Conservation (phyloP, 1,140 invertebrate genomes). For the Anagrus nilaparvatae region DNA sequence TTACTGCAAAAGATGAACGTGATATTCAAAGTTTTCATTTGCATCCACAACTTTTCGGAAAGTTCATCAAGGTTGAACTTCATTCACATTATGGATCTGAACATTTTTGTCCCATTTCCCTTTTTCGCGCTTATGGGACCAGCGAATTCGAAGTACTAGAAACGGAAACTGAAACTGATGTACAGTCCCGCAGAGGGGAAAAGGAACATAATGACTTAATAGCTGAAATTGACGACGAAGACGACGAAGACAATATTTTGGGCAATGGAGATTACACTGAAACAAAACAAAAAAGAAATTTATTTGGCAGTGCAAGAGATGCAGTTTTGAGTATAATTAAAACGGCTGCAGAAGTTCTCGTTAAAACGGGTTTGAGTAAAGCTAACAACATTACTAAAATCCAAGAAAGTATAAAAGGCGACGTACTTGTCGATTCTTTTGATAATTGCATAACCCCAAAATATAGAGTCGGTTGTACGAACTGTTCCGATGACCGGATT, state of each 20-base stretch:
- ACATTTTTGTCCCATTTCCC: constrained; percentile 93
- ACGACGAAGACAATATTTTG: constrained; percentile 49
- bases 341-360: constrained; percentile 73
- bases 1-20: constrained; percentile 76
- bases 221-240: constrained; percentile 50
- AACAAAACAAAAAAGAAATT: constrained; percentile 42
- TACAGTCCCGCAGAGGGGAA: constrained; percentile 31
- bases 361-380: constrained; percentile 52
- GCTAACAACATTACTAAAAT: constrained; percentile 42
- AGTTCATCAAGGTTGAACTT: constrained; percentile 88
- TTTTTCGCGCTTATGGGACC: constrained; percentile 84
- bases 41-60: constrained; percentile 75
- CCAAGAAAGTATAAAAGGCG: constrained; percentile 25
- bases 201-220: constrained; percentile 14
- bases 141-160: constrained; percentile 82
- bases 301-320: constrained; percentile 75
- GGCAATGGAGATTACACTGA: constrained; percentile 37
- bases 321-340: constrained; percentile 81
- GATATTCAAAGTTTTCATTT: constrained; percentile 79
- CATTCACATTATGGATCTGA: constrained; percentile 89
- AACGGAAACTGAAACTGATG: constrained; percentile 56
- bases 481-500: constrained; percentile 56
- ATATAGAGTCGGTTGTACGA: constrained; percentile 58
- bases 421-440: constrained; percentile 22
- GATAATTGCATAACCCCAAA: constrained; percentile 50